Conservation (phyloP, 2,888 invertebrate species). For the Aphidius colemani region DNA sequence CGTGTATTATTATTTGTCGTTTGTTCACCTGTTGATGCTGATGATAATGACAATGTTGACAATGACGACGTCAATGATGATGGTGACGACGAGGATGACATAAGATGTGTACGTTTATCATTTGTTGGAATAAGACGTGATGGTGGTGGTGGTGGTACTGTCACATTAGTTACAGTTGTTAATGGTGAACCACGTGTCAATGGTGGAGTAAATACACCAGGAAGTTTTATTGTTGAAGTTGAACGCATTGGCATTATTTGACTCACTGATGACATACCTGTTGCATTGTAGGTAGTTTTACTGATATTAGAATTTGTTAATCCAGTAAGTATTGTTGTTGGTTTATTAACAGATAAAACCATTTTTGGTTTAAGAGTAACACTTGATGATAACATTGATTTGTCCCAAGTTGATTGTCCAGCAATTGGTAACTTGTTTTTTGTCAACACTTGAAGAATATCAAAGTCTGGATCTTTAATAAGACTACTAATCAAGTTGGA, state of each 20-base stretch:
- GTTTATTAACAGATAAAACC: conserved; percentile 48
- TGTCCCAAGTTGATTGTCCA: conserved; percentile 66
- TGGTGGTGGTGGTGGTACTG: conserved; percentile 34
- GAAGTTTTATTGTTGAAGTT: conserved; percentile 51
- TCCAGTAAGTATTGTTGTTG: conserved; percentile 42
- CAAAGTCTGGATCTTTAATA: conserved; percentile 94
- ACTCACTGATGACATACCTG: conserved; percentile 45
- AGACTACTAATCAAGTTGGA: conserved; percentile 87
- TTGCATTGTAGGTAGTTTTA: conserved; percentile 36
- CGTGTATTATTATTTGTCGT: conserved; percentile 57
- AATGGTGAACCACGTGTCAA: too few species aligned
- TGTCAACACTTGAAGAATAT: conserved; percentile 81
- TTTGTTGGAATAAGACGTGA: conserved; percentile 62
- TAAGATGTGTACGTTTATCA: conserved; percentile 61
- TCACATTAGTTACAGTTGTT: too few species aligned
- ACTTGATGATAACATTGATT: conserved; percentile 60
- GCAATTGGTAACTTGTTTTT: conserved; percentile 67
- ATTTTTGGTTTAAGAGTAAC: conserved; percentile 57
- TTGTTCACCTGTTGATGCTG: conserved; percentile 51
- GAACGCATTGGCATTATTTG: conserved; percentile 56
- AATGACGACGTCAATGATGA: conserved; percentile 61
- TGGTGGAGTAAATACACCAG: conserved; percentile 49
- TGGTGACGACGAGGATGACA: conserved; percentile 54
- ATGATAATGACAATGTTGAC: conserved; percentile 49
- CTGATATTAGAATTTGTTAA: conserved; percentile 29